Percentiles rank a stretch among this genome's conserved stretches.
phyloP scores from a whole-genome alignment of 1,140 invertebrate genomes.

The Hypothenemus hampei region DNA sequence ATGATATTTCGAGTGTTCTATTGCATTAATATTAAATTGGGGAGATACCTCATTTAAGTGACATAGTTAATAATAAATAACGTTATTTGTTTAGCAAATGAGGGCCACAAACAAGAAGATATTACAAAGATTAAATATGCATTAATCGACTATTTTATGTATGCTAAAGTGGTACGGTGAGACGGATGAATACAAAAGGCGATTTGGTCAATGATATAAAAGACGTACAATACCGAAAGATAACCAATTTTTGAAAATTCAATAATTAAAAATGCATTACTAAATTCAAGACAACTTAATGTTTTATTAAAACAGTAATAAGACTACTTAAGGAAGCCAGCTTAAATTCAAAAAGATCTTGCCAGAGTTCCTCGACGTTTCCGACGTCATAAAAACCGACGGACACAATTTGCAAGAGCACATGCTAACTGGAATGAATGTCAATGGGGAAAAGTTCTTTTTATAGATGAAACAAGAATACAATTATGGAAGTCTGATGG shows the following conservation, averaged over 20 bases:
- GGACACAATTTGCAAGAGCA: constrained; percentile 12
- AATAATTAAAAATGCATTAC: constrained; percentile 14
- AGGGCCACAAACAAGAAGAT: constrained; percentile 7
- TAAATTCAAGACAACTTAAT: constrained; percentile 12
- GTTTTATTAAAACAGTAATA: constrained; percentile 14
- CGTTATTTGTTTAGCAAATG: constrained; percentile 10
- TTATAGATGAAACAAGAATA: constrained; percentile 12
- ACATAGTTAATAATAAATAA: too few relatives aligned
- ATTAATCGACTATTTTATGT: constrained; percentile 17
- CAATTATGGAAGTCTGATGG: constrained; percentile 9
- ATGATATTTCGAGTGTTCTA: too few relatives aligned
- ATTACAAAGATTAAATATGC: constrained; percentile 9
- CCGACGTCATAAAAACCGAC: constrained; percentile 9
- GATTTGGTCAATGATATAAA: constrained; percentile 13
- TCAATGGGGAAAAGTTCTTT: constrained; percentile 14
- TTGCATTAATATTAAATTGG: too few relatives aligned
- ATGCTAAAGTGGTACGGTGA: constrained; percentile 12
- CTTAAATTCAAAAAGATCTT: constrained; percentile 2
- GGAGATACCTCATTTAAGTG: too few relatives aligned
- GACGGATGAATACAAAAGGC: constrained; percentile 19
- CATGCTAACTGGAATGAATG: neutral
- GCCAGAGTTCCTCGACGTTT: constrained; percentile 13
- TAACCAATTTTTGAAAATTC: constrained; percentile 20
- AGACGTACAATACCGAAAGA: constrained; percentile 23
- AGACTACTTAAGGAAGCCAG: neutral